Evolutionary conservation across 2,797 vertebrate genomes (phyloP).

Genomic region (Melopsittacus undulatus): DNA sequence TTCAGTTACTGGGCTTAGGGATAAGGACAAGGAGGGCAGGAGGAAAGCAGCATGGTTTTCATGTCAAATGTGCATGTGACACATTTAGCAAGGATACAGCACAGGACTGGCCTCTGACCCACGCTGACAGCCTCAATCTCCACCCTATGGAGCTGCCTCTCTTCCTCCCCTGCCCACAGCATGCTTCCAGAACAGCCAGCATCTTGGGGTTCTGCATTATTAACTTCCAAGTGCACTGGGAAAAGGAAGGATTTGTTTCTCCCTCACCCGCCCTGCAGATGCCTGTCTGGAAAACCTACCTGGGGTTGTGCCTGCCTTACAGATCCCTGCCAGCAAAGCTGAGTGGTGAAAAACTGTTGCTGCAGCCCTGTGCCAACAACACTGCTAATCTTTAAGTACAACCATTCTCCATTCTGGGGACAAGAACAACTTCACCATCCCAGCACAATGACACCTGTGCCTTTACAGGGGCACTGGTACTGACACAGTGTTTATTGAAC

Average conservation of each 20-base stretch:
- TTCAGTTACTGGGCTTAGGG: background rate
- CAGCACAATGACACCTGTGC: background rate
- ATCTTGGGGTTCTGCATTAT: background rate
- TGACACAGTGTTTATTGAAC: background rate
- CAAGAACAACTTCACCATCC: background rate
- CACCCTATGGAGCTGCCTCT: background rate
- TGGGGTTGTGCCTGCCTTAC: background rate
- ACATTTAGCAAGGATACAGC: background rate
- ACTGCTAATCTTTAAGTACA: background rate
- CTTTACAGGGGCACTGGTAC: background rate
- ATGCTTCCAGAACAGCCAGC: background rate
- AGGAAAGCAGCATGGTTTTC: background rate
- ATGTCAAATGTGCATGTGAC: background rate
- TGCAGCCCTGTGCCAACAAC: background rate
- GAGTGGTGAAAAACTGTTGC: background rate
- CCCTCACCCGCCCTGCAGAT: background rate
- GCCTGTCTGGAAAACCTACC: background rate
- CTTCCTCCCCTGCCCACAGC: background rate
- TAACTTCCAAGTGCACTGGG: background rate
- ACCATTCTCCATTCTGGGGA: background rate
- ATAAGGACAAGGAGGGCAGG: background rate
- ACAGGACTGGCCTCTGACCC: background rate
- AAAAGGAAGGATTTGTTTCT: background rate
- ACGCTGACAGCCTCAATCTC: rapidly evolving
- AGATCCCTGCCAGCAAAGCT: background rate